Evolutionary conservation across 2,113 vertebrate genomes (phyloP), one percentile per base, ranked within the genome.

Genomic region (Lophius piscatorius): DNA sequence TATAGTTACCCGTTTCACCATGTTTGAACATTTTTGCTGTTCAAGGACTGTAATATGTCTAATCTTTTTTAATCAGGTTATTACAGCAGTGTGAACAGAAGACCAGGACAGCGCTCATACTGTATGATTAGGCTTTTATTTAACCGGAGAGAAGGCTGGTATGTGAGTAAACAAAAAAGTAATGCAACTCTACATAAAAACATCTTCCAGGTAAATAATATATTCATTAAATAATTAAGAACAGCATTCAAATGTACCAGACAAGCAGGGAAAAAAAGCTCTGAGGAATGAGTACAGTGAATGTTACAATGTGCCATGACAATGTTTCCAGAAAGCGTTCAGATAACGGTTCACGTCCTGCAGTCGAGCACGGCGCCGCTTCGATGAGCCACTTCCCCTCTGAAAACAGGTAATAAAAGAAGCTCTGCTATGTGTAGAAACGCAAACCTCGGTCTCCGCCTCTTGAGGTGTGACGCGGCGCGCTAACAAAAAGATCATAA

Each of bases 211-310:
- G 89, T 91, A 93, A 93, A 90, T 91, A 84, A 88, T 82, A 88
- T 85, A 88, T 78, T 90, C 89, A 88, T 94, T 94, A 92, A 96
- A 94, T 95, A 94, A n/a, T n/a, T n/a, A n/a, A n/a, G n/a, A n/a
- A 94, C 90, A 92, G 93, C 93, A 94, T 91, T 88, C 89, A 93
- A 94, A 92, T 94, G 94, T 95, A 96, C 94, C 95, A 95, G 92
- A 94, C 90, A 94, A 94, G 92, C 93, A 91, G 92, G 64, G 12
- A 13, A 78, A 91, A 89, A 88, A 91, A 90, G 66, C 39, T 88
- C 89, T 80, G 72, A 87, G 89, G 85, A 91, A 92, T 91, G 93
- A 94, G 89, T 94, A 94, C 94, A 94, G 93, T 94, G 93, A 95
- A 89, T 90, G 88, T 91, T 78, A 84, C 92, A 91, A 94, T 94